Base-by-base conservation (phyloP, 2,888 invertebrate genomes). In the Microplitis deprimator region DNA sequence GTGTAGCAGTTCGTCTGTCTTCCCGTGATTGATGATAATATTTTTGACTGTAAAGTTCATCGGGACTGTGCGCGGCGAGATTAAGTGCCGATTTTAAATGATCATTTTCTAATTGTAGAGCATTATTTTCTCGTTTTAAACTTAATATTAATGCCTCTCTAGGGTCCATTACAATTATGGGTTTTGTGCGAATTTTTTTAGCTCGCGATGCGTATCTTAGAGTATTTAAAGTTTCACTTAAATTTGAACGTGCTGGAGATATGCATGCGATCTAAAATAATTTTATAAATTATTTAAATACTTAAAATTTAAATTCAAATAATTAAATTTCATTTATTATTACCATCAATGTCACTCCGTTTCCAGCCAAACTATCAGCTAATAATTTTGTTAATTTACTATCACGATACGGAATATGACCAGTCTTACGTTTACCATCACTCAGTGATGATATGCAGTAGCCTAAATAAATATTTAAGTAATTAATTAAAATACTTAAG, bases 401-500 rank as follows among this genome's bases (percentile, higher is more conserved):
- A 90, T 98, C 98, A 84, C 98, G 91, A 90, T 98, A 98, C 0
- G 98, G 98, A 80, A 98, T 97, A 41, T 98, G 98, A 0, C 96
- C 96, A 71, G 91, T 91, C 79, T 95, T 93, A 85, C 94, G 94
- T 87, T 94, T 95, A 1, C 93, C 92, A 84, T 96, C 96, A 84
- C 97, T 97, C 77, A 98, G 91, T 59, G 97, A 96, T 2, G 98
- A 95, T 89, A 98, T 98, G 89, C 98, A 98, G 87, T 98, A 98
- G 71, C 98, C 97, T 97, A 88, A 0, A 60, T 13, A 41, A 40
- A 61, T 69, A 67, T 38, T 39, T 60, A 20, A 50, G 62, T 60
- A 13, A 13, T 16, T 60, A 38, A 68, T 13, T 17, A 6, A 17
- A 8, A 6, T 62, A 62, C 6, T 62, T 62, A 17, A 17, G 29